Evolutionary conservation across 2,113 vertebrate species (phyloP).

Genomic region (Cyanoderma ruficeps): DNA sequence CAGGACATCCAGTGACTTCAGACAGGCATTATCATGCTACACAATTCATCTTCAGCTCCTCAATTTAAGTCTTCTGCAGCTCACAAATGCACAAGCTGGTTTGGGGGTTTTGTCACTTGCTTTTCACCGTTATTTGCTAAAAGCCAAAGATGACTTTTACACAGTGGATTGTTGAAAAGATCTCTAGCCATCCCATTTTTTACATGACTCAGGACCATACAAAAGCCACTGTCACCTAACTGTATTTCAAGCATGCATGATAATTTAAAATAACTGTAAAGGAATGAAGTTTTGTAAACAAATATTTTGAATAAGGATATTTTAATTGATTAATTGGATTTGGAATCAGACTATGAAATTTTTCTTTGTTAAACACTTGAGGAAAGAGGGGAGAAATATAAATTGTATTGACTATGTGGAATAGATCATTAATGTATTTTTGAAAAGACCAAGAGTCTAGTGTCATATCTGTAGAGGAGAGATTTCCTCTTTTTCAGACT

Average conservation of each 20-base stretch:
- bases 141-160: background rate
- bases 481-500: background rate
- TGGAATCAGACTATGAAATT: background rate
- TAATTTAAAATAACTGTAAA: constrained; percentile 15
- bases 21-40: background rate
- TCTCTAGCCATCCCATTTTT: background rate
- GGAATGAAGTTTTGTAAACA: background rate
- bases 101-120: background rate
- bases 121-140: background rate
- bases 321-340: constrained; percentile 6
- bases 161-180: background rate
- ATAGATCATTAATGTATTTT: background rate
- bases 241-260: background rate
- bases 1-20: background rate
- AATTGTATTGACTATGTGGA: background rate
- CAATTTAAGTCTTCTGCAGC: background rate
- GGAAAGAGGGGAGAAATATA: background rate
- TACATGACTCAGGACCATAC: background rate
- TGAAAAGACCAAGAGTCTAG: background rate
- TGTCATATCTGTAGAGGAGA: background rate
- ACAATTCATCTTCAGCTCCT: background rate
- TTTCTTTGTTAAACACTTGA: constrained; percentile 18
- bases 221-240: background rate
- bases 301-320: constrained; percentile 17
- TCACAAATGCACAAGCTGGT: background rate